phyloP scores from a whole-genome alignment of 2,113 vertebrate species.

The Odocoileus virginianus region DNA sequence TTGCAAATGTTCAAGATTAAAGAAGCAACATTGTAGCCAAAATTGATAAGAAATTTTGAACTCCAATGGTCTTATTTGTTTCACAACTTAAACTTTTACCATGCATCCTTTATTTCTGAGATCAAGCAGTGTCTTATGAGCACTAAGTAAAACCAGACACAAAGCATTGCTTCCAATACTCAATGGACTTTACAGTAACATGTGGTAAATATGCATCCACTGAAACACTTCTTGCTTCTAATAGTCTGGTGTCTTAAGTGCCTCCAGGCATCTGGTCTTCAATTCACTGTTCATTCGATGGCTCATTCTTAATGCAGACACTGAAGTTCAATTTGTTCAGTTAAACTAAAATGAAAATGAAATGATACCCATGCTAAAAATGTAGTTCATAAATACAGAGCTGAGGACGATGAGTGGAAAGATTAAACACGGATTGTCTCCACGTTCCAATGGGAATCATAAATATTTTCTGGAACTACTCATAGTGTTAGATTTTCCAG shows the following conservation, averaged over 20 bases:
- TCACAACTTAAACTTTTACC: neutral
- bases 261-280: neutral
- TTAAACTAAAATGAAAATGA: conserved; percentile 29
- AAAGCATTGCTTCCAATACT: neutral
- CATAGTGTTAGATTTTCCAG: conserved; percentile 2
- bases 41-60: neutral
- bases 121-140: neutral
- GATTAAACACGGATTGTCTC: neutral
- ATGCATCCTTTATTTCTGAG: neutral
- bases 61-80: neutral
- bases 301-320: neutral
- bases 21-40: neutral
- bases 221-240: neutral
- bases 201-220: neutral
- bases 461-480: neutral
- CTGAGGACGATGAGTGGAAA: neutral
- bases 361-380: neutral
- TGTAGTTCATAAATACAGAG: neutral
- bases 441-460: neutral
- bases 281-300: neutral
- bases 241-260: neutral
- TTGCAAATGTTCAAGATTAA: neutral
- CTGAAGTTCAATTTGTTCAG: neutral
- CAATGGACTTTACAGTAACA: neutral
- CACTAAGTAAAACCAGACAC: neutral